phyloP scores from a whole-genome alignment of 2,888 invertebrate species.

The Melanostoma scalare region DNA sequence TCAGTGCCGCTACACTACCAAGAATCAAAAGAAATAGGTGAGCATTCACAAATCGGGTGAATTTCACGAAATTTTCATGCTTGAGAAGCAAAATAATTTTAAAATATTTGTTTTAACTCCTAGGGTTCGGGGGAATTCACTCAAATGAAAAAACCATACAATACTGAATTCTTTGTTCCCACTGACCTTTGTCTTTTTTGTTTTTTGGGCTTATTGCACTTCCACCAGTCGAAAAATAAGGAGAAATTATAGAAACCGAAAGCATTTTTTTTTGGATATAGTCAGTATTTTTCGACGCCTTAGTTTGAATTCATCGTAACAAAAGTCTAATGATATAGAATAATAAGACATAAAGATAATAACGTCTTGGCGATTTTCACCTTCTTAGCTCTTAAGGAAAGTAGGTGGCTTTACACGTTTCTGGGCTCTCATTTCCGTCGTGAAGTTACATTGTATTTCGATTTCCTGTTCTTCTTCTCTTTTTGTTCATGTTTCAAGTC shows the following conservation, averaged over 20 bases:
- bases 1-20: background rate
- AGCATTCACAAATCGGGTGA: background rate
- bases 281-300: too few species aligned
- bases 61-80: background rate
- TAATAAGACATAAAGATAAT: background rate
- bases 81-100: background rate
- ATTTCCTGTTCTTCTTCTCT: too few species aligned
- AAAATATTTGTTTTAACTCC: too few species aligned
- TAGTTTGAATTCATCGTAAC: too few species aligned
- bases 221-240: too few species aligned
- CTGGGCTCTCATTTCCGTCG: slow-evolving; percentile 37
- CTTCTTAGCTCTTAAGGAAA: slow-evolving; percentile 27
- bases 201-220: too few species aligned
- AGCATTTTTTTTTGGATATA: too few species aligned
- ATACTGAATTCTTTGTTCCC: too few species aligned
- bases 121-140: too few species aligned
- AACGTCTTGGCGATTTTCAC: slow-evolving; percentile 1
- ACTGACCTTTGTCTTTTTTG: too few species aligned
- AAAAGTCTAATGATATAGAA: background rate
- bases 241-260: too few species aligned
- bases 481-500: slow-evolving; percentile 41
- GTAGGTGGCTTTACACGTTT: slow-evolving; percentile 44
- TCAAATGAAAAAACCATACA: too few species aligned
- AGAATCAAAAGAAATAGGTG: background rate
- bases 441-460: background rate